These are phyloP conservation scores for Eulemur macaco DNA, from an alignment of 2,113 vertebrate species.

Conservation along the genomic window DNA sequence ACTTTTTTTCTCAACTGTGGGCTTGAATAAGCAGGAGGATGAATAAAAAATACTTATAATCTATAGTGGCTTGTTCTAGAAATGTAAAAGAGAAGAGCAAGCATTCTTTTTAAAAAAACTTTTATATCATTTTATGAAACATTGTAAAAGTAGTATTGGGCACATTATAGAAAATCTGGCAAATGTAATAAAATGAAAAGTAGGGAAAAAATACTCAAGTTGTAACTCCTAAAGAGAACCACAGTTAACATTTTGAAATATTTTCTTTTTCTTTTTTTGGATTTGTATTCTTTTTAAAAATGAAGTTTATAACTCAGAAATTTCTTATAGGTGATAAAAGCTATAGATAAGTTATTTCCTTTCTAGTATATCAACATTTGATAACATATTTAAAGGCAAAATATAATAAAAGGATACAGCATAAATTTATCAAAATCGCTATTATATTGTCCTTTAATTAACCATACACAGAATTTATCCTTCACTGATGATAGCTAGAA, in stretches of 20 bases:
- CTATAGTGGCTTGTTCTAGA: neutral
- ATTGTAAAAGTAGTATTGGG: neutral
- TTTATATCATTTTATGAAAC: conserved; percentile 41
- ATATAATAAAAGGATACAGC: neutral
- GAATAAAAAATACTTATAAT: neutral
- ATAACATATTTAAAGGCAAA: conserved; percentile 18
- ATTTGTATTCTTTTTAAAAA: conserved; percentile 17
- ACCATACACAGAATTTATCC: neutral
- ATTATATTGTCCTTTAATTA: conserved; percentile 20
- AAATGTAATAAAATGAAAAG: conserved; percentile 44
- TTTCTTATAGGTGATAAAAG: neutral
- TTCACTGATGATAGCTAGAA: neutral
- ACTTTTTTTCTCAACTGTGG: neutral
- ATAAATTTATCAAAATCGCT: neutral
- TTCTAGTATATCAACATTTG: conserved; percentile 22
- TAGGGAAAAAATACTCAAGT: neutral
- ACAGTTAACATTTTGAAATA: conserved; percentile 20
- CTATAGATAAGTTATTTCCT: conserved; percentile 16
- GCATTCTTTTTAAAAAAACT: neutral
- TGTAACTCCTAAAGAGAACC: neutral
- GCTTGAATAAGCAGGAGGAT: neutral
- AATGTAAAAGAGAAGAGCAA: neutral
- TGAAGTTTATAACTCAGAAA: conserved; percentile 13
- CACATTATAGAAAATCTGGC: neutral
- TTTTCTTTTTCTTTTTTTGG: neutral